Evolutionary conservation across 2,797 vertebrate species (phyloP).

Genomic region (Gymnocypris eckloni): DNA sequence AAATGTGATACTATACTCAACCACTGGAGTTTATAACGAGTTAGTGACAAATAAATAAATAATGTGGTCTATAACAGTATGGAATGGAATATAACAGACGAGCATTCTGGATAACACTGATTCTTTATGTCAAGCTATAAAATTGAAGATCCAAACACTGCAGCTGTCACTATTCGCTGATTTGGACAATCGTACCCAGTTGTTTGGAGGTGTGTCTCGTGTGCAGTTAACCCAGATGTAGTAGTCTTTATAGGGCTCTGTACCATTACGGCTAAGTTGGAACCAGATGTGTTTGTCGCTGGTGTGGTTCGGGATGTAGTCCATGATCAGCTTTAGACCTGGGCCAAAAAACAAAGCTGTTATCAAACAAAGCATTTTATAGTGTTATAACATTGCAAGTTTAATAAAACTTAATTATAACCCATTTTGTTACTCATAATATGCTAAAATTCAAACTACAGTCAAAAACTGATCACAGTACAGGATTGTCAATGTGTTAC

Average conservation of each 20-base stretch:
- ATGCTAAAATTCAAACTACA: background rate
- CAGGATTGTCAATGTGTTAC: background rate
- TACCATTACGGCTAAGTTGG: constrained; percentile 84
- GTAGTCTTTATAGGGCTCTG: constrained; percentile 87
- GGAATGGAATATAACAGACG: background rate
- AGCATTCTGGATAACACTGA: background rate
- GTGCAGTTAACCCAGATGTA: constrained; percentile 92
- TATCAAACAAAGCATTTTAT: background rate
- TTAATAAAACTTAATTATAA: background rate
- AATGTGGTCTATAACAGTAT: background rate
- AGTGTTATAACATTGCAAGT: background rate
- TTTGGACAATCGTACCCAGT: constrained; percentile 84
- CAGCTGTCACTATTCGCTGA: background rate
- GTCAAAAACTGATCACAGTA: background rate
- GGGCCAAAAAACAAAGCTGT: constrained; percentile 13
- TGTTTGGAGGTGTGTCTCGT: constrained; percentile 82
- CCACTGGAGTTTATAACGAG: background rate
- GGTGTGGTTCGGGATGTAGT: constrained; percentile 97
- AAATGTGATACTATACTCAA: background rate
- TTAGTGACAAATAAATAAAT: too few species aligned
- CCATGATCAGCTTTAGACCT: constrained; percentile 95
- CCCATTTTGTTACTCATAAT: background rate
- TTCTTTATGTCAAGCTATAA: background rate
- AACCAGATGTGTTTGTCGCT: constrained; percentile 95
- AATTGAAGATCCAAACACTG: background rate